Evolutionary conservation across 92 coral and sea anemone genomes (phyloP).

Genomic region (Bergia puertoricense): DNA sequence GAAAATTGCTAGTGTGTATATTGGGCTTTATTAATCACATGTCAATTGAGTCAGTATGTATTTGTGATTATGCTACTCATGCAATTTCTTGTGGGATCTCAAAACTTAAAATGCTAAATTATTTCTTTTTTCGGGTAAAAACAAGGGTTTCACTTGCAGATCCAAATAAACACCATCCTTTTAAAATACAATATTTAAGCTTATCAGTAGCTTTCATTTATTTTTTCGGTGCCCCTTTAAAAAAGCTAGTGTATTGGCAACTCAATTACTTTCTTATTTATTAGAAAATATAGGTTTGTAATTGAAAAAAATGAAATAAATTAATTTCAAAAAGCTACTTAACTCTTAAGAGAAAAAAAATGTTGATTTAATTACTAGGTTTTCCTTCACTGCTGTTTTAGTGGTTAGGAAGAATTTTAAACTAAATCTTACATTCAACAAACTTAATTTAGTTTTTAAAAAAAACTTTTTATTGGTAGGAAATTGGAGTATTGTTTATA

Average conservation of each 20-base stretch:
- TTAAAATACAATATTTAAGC: too few species aligned
- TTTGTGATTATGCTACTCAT: not conserved
- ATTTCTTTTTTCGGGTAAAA: not conserved
- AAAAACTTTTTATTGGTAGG: slow-evolving; percentile 2
- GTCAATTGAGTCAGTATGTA: too few species aligned
- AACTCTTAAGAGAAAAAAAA: too few species aligned
- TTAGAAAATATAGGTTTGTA: not conserved
- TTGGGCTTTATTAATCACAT: too few species aligned
- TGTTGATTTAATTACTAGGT: not conserved
- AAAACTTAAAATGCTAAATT: too few species aligned
- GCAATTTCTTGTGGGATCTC: not conserved
- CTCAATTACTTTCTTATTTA: not conserved
- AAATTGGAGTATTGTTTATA: not conserved
- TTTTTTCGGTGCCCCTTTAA: too few species aligned
- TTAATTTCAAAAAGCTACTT: too few species aligned
- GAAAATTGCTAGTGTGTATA: too few species aligned
- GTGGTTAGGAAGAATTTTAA: not conserved
- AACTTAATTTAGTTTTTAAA: not conserved
- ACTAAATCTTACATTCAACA: not conserved
- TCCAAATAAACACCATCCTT: not conserved
- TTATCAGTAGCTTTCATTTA: too few species aligned
- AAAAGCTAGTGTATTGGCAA: not conserved
- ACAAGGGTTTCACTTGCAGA: too few species aligned
- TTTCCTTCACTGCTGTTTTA: not conserved
- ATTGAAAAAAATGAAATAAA: too few species aligned